Base-by-base conservation (phyloP, 2,888 invertebrate genomes). In the Tenthredo notha region DNA sequence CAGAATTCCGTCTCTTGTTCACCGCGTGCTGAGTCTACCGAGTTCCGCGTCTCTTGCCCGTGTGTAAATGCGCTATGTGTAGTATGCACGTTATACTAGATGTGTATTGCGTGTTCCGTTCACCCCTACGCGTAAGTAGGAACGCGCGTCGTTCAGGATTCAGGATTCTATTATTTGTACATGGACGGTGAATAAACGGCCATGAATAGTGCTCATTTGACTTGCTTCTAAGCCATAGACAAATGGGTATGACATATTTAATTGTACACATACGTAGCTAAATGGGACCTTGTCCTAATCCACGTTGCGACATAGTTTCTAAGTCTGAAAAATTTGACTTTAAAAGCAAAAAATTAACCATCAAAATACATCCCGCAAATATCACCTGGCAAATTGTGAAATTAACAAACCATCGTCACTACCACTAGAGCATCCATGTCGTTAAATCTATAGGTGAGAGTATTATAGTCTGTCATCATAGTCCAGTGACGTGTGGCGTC, bases 161-260 rank as follows among this genome's bases (percentile, higher is more conserved):
- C 75, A 54, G 72, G 70, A 85, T 84, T 84, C 25, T 37, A 40
- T 85, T 85, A 85, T 85, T 85, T 85, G 84, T 74, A 85, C 85
- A 83, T 47, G 82, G 85, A 85, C 83, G 87, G 84, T 86, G 88
- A 89, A 89, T 90, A 87, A 89, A 88, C 88, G 86, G 86, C 88
- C 88, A 89, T 91, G 91, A 91, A 92, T 90, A 88, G 90, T 85
- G 87, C 87, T 91, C 89, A 88, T 90, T 90, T 89, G 89, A 89
- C 77, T 85, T 61, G 84, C 85, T 70, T 54, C 84, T 37, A 72
- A 85, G 50, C 70, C 82, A 82, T 85, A 88, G 87, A 84, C 85
- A 85, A 75, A 75, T 37, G 78, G 85, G 84, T 87, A 12, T 61
- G 87, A 88, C 86, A 85, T 87, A 85, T 86, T 89, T 87, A 87